These are phyloP conservation scores for Nymphalis io DNA, from an alignment of 1,140 invertebrate species.

Conservation along the genomic window DNA sequence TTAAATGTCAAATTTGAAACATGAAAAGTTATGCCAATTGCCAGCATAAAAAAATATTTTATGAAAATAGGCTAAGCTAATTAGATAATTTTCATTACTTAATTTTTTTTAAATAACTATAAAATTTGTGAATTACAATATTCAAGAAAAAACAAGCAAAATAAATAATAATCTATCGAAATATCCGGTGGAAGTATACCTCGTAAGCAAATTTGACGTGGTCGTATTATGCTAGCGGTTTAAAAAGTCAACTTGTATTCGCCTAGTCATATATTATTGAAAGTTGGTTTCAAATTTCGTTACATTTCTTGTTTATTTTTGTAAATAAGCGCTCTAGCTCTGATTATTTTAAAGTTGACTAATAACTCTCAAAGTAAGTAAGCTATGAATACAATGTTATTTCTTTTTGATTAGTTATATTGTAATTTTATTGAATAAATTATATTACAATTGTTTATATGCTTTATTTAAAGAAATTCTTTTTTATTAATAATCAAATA, in stretches of 20 bases:
- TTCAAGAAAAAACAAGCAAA: too few relatives aligned
- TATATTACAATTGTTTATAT: too few relatives aligned
- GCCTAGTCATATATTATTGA: neutral
- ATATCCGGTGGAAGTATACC: neutral
- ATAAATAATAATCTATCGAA: neutral
- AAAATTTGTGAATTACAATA: neutral
- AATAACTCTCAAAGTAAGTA: neutral
- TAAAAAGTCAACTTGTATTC: neutral
- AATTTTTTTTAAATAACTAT: neutral
- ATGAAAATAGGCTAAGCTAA: too few relatives aligned
- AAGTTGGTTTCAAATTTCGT: neutral
- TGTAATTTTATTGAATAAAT: too few relatives aligned
- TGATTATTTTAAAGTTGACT: neutral
- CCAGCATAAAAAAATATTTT: too few relatives aligned
- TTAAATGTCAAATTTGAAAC: too few relatives aligned
- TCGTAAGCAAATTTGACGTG: conserved; percentile 1
- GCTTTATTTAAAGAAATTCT: too few relatives aligned
- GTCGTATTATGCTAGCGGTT: neutral
- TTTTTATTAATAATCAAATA: too few relatives aligned
- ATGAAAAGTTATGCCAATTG: too few relatives aligned
- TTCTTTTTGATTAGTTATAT: neutral
- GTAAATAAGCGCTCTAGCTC: neutral
- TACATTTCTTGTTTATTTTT: neutral
- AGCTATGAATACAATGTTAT: neutral
- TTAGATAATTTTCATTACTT: too few relatives aligned